Base-by-base conservation (phyloP, 2,888 invertebrate species). In the Athalia cordata region DNA sequence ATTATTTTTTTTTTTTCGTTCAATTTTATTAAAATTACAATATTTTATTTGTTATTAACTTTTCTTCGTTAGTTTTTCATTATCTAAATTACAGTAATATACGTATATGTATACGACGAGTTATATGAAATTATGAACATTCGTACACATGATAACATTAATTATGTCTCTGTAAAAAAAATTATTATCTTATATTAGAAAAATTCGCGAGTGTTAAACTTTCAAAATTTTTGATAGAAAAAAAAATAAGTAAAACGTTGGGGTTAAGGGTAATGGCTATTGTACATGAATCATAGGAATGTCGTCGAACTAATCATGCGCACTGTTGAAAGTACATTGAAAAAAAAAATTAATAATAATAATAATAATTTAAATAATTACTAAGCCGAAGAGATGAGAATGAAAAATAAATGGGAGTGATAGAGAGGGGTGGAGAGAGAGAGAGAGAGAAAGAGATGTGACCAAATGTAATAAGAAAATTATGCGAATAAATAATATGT, bases 201-300 rank as follows among this genome's bases (percentile, higher is more conserved):
- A 45, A 29, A 64, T 64, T 59, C 13, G 47, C 59, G n/a, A 72
- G 47, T 72, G 72, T 57, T 72, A 59, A 72, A 15, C 59, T 72
- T 72, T 57, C 72, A 72, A 72, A 59, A 45, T 72, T 72, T 72
- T 66, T 49, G 4, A 49, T 66, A 49, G 66, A 66, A 66, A 8
- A 9, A 66, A 62, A 59, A 59, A 59, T 4, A 59, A 29, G n/a
- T n/a, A 66, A 50, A 55, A 55, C 68, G 77, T 78, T 77, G 77
- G 79, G 81, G 79, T 13, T 78, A 50, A 29, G 29, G 29, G 29
- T 29, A 2, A 29, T 29, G 29, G 29, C 29, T 29, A 29, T 29
- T 29, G 29, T 29, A 29, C 29, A 29, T 29, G 29, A 29, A 29
- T 29, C 29, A 68, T 49, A 50, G 13, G 64, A 77, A 61, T 78